Conservation (phyloP, 1,140 invertebrate species). For the honey bee (Apis mellifera) region Amel_HAv3.1 CM009932.2:4536501-4537000, state of each 20-base stretch:
- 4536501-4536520: no score
- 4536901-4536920: neutral
- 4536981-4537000: neutral
- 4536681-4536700: neutral
- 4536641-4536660: neutral
- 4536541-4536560: no score
- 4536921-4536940: neutral
- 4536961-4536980: neutral
- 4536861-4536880: constrained; percentile 44
- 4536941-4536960: neutral
- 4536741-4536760: constrained; percentile 9
- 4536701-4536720: neutral
- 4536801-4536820: constrained; percentile 18
- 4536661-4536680: neutral
- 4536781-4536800: constrained; percentile 51
- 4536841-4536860: constrained; percentile 57
- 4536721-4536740: neutral
- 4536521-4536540: no score
- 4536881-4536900: neutral
- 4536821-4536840: constrained; percentile 9
- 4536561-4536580: no score
- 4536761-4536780: constrained; percentile 25
- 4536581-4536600: no score
- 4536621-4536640: neutral
- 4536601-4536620: no score